Conservation (phyloP, 2,888 invertebrate genomes). For the Tetanocera ferruginea region DNA sequence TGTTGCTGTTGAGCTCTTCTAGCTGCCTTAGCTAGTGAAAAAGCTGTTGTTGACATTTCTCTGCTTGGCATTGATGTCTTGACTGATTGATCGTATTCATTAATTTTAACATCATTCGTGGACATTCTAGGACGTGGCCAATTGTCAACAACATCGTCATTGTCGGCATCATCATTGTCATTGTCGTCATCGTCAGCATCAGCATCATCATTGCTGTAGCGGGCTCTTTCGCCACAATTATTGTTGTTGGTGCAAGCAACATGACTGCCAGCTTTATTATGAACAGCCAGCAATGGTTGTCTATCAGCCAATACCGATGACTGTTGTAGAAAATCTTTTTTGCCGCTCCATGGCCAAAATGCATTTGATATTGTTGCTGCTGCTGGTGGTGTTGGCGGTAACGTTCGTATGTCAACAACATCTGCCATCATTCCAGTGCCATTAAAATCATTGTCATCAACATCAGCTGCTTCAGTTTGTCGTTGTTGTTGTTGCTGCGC, state of each 20-base stretch:
- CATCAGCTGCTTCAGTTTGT: conserved; percentile 19
- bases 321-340: conserved; percentile 6
- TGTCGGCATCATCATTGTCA: conserved; percentile 30
- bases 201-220: conserved; percentile 45
- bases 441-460: conserved; percentile 1
- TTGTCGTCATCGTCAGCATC: conserved; percentile 5
- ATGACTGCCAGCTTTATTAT: conserved; percentile 25
- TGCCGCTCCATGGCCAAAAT: neutral
- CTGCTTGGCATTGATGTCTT: conserved; percentile 60
- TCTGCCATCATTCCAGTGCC: conserved; percentile 28
- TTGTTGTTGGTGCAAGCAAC: conserved; percentile 40
- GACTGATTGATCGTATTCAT: conserved; percentile 67
- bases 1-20: neutral
- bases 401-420: conserved; percentile 13
- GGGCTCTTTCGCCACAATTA: conserved; percentile 41
- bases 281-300: conserved; percentile 10
- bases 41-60: conserved; percentile 36
- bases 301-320: neutral
- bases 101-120: conserved; percentile 52
- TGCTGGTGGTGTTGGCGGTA: conserved; percentile 4
- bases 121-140: conserved; percentile 40
- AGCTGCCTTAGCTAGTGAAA: conserved; percentile 3
- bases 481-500: conserved; percentile 5
- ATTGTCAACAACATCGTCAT: conserved; percentile 39
- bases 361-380: neutral